Evolutionary conservation across 2,797 vertebrate species (phyloP).

Genomic region (Falco naumanni): DNA sequence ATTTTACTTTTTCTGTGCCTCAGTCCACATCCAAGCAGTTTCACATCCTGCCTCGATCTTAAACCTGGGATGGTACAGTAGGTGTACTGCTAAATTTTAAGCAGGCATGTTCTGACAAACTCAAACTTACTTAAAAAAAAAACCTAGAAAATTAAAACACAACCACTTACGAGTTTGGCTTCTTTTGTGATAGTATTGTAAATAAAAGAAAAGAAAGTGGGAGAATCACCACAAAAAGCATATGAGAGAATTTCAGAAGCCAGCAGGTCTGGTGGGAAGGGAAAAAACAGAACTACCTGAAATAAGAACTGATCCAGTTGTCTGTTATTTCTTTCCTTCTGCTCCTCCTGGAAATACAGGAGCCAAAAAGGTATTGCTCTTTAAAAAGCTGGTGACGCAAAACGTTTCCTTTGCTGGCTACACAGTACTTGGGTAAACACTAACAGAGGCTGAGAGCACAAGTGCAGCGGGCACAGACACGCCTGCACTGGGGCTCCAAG

Average conservation of each 20-base stretch:
- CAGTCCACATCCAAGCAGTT: background rate
- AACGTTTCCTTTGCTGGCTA: background rate
- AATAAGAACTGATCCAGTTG: background rate
- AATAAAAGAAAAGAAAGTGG: background rate
- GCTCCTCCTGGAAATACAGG: background rate
- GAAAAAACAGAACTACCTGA: background rate
- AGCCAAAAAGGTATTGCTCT: background rate
- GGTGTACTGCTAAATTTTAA: background rate
- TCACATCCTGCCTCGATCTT: background rate
- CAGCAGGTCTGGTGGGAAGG: background rate
- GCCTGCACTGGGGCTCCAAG: background rate
- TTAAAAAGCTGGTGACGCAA: background rate
- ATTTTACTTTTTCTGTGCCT: background rate
- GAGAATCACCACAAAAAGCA: background rate
- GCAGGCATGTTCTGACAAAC: rapidly evolving
- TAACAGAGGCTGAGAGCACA: rapidly evolving
- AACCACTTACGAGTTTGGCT: background rate
- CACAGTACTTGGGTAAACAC: background rate
- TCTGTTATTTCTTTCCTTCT: background rate
- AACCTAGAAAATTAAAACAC: background rate
- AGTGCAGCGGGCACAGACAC: background rate
- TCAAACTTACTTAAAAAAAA: background rate
- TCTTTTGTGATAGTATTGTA: background rate
- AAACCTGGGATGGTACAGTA: rapidly evolving
- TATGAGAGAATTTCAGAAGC: background rate